Percentiles rank a stretch among this genome's conserved stretches.
phyloP scores from a whole-genome alignment of 2,113 vertebrate species.

The Acanthisitta chloris region DNA sequence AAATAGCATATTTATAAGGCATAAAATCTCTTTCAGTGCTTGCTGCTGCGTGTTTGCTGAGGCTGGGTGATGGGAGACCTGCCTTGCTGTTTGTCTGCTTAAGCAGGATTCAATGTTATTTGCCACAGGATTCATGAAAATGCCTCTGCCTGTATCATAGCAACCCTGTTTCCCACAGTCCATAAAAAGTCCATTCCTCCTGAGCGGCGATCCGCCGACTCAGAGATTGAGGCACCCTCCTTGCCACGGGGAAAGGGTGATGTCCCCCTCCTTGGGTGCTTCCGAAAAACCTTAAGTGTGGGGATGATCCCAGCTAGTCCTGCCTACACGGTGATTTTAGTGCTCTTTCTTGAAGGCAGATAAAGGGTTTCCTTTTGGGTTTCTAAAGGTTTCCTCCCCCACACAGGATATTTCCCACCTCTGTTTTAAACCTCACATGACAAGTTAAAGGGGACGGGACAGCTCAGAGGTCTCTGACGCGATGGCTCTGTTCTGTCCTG shows the following conservation, averaged over 20 bases:
- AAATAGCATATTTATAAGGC: neutral
- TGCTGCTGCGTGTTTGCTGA: neutral
- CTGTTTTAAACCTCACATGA: slow-evolving; percentile 10
- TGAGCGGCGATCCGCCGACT: neutral
- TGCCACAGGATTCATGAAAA: slow-evolving; percentile 63
- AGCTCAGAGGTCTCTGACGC: neutral
- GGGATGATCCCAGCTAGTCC: neutral
- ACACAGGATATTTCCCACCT: neutral
- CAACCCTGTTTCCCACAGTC: slow-evolving; percentile 54
- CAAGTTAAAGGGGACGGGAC: neutral
- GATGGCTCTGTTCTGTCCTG: neutral
- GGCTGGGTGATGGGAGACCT: slow-evolving; percentile 29
- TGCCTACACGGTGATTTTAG: rapidly evolving
- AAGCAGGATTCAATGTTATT: slow-evolving; percentile 50
- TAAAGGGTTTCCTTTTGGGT: neutral
- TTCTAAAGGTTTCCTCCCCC: neutral
- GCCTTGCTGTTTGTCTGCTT: slow-evolving; percentile 36
- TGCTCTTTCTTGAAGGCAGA: neutral
- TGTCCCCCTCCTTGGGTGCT: neutral
- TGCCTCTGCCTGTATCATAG: slow-evolving; percentile 71
- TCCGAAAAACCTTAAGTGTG: neutral
- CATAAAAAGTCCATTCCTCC: slow-evolving; percentile 21
- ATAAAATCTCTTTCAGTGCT: neutral
- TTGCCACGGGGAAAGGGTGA: neutral
- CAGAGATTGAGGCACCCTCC: neutral